These are phyloP conservation scores for Psammodynastes pulverulentus DNA, from an alignment of 2,113 vertebrate species.

Conservation along the genomic window DNA sequence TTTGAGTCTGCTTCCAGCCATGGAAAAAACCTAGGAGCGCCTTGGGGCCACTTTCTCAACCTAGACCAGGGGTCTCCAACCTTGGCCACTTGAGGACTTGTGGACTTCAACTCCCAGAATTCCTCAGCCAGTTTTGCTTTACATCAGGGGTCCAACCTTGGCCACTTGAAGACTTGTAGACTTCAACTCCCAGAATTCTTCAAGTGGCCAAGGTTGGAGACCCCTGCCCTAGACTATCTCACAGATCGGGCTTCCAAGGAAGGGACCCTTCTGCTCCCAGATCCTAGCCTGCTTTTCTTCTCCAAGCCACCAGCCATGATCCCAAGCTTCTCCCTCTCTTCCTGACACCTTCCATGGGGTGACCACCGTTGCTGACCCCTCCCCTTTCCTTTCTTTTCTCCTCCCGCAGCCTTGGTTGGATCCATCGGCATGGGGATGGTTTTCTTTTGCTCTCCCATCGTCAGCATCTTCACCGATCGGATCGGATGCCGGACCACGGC, in stretches of 20 bases:
- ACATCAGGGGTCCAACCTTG: too few relatives aligned
- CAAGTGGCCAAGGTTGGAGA: too few relatives aligned
- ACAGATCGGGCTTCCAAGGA: background rate
- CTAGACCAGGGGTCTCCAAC: too few relatives aligned
- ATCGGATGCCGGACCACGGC: constrained; percentile 93
- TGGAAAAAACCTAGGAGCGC: background rate
- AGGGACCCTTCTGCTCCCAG: background rate
- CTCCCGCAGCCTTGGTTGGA: constrained; percentile 88
- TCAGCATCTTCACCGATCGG: constrained; percentile 98
- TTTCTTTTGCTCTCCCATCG: constrained; percentile 97
- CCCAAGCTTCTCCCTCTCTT: background rate
- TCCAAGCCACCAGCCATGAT: background rate
- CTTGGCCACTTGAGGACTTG: too few relatives aligned
- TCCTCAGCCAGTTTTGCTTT: too few relatives aligned
- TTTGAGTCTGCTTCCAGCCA: background rate
- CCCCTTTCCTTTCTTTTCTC: constrained; percentile 36
- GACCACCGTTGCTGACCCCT: background rate
- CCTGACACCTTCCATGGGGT: too few relatives aligned
- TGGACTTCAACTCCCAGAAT: too few relatives aligned
- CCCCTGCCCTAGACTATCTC: background rate
- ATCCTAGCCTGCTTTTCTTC: background rate
- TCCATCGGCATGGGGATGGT: constrained; percentile 98
- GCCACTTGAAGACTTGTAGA: too few relatives aligned
- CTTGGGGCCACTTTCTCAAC: background rate
- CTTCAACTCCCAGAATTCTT: too few relatives aligned